A percentile compares a stretch with the other conserved stretches of the same genome.
These are phyloP conservation scores for Dolichallabes microphthalmus DNA, from an alignment of 2,113 vertebrate genomes.

Conservation along the genomic window DNA sequence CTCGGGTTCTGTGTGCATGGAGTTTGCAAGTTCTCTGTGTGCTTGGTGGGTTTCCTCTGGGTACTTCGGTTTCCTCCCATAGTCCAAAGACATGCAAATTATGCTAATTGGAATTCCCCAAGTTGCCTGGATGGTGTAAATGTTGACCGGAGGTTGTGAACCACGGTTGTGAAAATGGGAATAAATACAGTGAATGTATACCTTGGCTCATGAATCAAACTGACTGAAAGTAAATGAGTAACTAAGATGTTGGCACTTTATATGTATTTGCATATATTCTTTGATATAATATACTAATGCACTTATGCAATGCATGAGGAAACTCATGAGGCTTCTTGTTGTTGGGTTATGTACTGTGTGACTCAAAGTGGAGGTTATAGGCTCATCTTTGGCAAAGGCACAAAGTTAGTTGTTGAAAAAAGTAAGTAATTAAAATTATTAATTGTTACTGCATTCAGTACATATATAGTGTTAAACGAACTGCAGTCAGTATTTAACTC, in stretches of 20 bases:
- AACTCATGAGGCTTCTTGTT: conserved; percentile 14
- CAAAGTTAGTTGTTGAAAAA: conserved; percentile 24
- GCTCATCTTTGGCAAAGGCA: conserved; percentile 40
- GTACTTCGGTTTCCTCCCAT: too few species aligned
- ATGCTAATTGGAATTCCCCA: too few species aligned
- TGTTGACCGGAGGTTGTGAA: too few species aligned
- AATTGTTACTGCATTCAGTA: not conserved
- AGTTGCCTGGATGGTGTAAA: too few species aligned
- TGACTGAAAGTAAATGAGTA: conserved; percentile 36
- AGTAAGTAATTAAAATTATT: conserved; percentile 31
- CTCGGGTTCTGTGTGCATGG: too few species aligned
- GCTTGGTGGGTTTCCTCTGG: too few species aligned
- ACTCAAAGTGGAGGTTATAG: conserved; percentile 10
- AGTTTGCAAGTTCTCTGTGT: too few species aligned
- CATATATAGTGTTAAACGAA: not conserved
- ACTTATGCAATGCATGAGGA: not conserved
- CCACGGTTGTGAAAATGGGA: too few species aligned
- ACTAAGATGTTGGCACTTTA: not conserved
- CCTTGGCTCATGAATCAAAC: conserved; percentile 50
- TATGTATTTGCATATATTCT: too few species aligned
- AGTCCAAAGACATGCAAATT: too few species aligned
- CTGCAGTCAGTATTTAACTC: not conserved
- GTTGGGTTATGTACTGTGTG: conserved; percentile 35
- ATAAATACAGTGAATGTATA: not conserved
- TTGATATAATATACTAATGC: not conserved